Conservation (phyloP, 37 sponge, comb jelly and placozoan genomes). For the Sycon ciliatum region DNA sequence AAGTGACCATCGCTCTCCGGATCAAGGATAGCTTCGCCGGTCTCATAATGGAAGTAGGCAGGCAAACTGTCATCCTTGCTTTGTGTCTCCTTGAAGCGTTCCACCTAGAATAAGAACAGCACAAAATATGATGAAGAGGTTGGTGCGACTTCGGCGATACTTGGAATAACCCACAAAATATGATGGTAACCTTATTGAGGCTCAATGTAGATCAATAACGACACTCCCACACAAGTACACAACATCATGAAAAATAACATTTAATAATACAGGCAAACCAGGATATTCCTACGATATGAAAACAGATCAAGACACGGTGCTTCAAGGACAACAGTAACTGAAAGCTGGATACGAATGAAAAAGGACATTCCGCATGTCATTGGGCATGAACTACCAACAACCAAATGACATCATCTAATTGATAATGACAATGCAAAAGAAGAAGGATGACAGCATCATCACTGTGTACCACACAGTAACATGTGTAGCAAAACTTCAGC, state of each 20-base stretch:
- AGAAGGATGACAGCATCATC: too few relatives aligned
- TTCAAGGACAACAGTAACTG: too few relatives aligned
- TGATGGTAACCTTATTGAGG: not conserved
- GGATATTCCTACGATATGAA: too few relatives aligned
- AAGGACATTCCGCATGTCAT: too few relatives aligned
- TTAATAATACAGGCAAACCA: not conserved
- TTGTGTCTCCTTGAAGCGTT: constrained; percentile 56
- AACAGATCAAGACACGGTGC: too few relatives aligned
- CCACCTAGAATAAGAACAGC: constrained; percentile 43
- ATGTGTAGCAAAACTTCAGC: too few relatives aligned
- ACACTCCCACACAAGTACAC: not conserved
- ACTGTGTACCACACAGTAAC: too few relatives aligned
- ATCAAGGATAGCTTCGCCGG: constrained; percentile 51
- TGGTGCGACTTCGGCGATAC: not conserved
- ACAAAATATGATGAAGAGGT: too few relatives aligned
- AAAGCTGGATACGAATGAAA: too few relatives aligned
- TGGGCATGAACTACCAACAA: too few relatives aligned
- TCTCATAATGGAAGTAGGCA: constrained; percentile 51
- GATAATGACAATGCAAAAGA: too few relatives aligned
- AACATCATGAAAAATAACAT: not conserved
- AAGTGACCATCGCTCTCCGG: constrained; percentile 62
- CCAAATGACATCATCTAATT: too few relatives aligned
- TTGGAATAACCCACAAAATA: not conserved
- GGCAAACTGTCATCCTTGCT: constrained; percentile 57
- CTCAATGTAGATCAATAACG: not conserved